phyloP scores from a whole-genome alignment of 2,888 invertebrate genomes.

The Reticulitermes lucifugus region DNA sequence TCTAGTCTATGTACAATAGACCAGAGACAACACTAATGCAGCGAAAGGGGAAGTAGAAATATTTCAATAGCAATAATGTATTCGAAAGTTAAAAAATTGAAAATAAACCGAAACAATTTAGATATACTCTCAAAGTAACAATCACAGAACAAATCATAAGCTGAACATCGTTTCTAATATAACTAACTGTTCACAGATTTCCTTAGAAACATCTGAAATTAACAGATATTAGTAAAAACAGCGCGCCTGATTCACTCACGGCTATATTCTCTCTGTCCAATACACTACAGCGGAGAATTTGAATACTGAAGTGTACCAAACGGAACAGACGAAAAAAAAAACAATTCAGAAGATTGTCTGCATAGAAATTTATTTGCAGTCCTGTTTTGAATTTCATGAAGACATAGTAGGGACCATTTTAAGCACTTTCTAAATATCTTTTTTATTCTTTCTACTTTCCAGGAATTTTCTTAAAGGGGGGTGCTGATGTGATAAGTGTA shows the following conservation, averaged over 20 bases:
- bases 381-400: slow-evolving; percentile 42
- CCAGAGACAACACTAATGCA: no score
- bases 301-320: slow-evolving; percentile 1
- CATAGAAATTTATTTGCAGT: slow-evolving; percentile 32
- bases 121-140: no score
- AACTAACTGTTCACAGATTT: background rate
- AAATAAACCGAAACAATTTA: no score
- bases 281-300: background rate
- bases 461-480: background rate
- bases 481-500: no score
- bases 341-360: slow-evolving; percentile 20
- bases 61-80: no score
- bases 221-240: background rate
- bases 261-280: background rate
- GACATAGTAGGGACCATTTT: background rate
- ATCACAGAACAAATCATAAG: no score
- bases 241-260: background rate
- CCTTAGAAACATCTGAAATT: background rate
- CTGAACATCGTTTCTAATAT: no score
- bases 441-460: background rate
- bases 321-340: slow-evolving; percentile 13
- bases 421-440: background rate
- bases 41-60: no score
- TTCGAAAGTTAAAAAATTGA: no score
- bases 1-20: no score